Evolutionary conservation across 2,888 invertebrate species (phyloP).

Genomic region (Parelbella ahira): DNA sequence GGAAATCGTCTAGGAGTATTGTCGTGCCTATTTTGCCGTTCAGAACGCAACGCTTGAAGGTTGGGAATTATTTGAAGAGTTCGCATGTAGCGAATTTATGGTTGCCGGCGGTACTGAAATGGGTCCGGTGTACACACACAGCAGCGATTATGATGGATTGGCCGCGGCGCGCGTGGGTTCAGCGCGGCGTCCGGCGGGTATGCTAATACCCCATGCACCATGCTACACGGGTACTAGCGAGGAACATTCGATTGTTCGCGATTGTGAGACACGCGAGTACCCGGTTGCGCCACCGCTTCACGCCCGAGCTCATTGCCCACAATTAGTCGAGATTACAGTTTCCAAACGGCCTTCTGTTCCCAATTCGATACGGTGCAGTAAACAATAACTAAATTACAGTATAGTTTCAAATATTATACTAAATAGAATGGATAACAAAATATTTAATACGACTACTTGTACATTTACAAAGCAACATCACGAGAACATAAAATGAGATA

Average conservation of each 20-base stretch:
- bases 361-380: constrained; percentile 21
- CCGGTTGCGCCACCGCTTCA: constrained; percentile 26
- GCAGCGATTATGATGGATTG: constrained; percentile 64
- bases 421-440: no score
- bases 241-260: constrained; percentile 59
- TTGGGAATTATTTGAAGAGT: constrained; percentile 22
- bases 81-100: constrained; percentile 28
- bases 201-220: constrained; percentile 65
- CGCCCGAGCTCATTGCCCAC: constrained; percentile 23
- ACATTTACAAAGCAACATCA: no score
- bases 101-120: constrained; percentile 44
- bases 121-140: constrained; percentile 43
- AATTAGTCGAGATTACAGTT: constrained; percentile 24
- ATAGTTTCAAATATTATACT: constrained; percentile 3
- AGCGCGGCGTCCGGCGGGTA: constrained; percentile 65
- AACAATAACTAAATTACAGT: constrained; percentile 18
- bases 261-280: constrained; percentile 47
- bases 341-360: constrained; percentile 17
- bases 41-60: constrained; percentile 27
- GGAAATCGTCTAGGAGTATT: constrained; percentile 4
- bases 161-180: constrained; percentile 62
- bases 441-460: no score
- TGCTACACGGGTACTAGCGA: constrained; percentile 54
- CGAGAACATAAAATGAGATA: background rate
- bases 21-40: constrained; percentile 5